Percentiles rank a stretch among this genome's conserved stretches.
Evolutionary conservation across 2,888 invertebrate species (phyloP).

Genomic region (Diarsia brunnea): DNA sequence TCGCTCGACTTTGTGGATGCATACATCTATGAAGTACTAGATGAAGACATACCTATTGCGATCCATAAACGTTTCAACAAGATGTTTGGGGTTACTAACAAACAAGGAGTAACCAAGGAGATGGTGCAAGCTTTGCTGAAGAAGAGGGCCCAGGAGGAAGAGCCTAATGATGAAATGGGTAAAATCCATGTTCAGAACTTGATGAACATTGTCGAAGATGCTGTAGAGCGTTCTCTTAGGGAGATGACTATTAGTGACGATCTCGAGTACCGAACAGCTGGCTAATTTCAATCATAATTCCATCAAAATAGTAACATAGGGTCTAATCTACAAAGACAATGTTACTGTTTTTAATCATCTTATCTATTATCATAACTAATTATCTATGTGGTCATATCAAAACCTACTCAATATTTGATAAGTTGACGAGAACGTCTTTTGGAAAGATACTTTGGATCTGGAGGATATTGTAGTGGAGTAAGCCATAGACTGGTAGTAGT

Average conservation of each 20-base stretch:
- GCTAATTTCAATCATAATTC: conserved; percentile 23
- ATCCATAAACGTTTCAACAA: conserved; percentile 57
- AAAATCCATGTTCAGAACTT: conserved; percentile 58
- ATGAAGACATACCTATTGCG: conserved; percentile 44
- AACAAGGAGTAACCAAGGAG: conserved; percentile 55
- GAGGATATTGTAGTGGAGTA: conserved; percentile 24
- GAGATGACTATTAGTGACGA: conserved; percentile 42
- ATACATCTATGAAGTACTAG: conserved; percentile 51
- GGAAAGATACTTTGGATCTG: conserved; percentile 16
- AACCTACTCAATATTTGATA: conserved; percentile 36
- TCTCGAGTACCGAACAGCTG: conserved; percentile 44
- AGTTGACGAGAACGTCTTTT: conserved; percentile 28
- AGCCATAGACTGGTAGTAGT: conserved; percentile 35
- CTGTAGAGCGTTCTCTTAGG: conserved; percentile 53
- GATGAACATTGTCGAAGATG: conserved; percentile 57
- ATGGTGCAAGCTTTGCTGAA: conserved; percentile 58
- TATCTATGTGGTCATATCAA: conserved; percentile 55
- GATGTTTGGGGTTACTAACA: conserved; percentile 50
- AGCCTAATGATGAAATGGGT: conserved; percentile 55
- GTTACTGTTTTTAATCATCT: conserved; percentile 40
- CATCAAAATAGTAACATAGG: conserved; percentile 30
- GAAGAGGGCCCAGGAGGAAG: conserved; percentile 49
- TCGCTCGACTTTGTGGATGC: conserved; percentile 50
- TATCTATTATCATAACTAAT: conserved; percentile 45
- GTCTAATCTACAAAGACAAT: conserved; percentile 11